These are phyloP conservation scores for Arrhopalites spinosus DNA, from an alignment of 2,888 invertebrate genomes.

Conservation along the genomic window DNA sequence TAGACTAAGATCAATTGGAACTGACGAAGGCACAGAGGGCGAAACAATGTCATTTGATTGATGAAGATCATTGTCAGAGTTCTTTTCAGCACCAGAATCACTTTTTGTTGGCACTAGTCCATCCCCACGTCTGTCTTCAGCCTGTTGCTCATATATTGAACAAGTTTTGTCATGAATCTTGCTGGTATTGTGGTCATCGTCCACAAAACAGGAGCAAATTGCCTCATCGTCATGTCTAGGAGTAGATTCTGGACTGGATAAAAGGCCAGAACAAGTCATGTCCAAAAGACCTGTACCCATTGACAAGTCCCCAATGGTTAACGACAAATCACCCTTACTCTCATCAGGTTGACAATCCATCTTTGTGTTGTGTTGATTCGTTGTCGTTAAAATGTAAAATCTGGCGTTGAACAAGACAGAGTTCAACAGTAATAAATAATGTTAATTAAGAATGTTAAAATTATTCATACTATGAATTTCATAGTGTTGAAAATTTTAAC, in stretches of 20 bases:
- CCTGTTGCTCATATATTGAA: not conserved
- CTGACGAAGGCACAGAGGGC: not conserved
- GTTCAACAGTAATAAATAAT: not conserved
- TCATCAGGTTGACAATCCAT: not conserved
- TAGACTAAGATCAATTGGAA: not conserved
- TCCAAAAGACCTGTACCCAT: conserved; percentile 26
- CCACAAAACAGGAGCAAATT: not conserved
- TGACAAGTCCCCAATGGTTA: conserved; percentile 15
- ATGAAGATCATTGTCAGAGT: not conserved
- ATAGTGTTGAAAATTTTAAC: not conserved
- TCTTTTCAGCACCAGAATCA: not conserved
- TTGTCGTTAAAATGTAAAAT: not conserved
- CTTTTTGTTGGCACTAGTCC: not conserved
- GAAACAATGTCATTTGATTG: not conserved
- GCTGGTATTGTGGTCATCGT: not conserved
- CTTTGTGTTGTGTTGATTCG: not conserved
- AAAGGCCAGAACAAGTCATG: conserved; percentile 27
- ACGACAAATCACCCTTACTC: not conserved
- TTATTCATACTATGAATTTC: not conserved
- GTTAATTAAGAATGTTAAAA: not conserved
- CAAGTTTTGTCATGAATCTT: not conserved
- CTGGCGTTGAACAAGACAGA: not conserved
- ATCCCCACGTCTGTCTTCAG: not conserved
- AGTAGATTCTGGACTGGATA: conserved; percentile 15
- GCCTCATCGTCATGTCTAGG: not conserved